phyloP scores from a whole-genome alignment of 2,888 invertebrate species.

The Allygus modestus region DNA sequence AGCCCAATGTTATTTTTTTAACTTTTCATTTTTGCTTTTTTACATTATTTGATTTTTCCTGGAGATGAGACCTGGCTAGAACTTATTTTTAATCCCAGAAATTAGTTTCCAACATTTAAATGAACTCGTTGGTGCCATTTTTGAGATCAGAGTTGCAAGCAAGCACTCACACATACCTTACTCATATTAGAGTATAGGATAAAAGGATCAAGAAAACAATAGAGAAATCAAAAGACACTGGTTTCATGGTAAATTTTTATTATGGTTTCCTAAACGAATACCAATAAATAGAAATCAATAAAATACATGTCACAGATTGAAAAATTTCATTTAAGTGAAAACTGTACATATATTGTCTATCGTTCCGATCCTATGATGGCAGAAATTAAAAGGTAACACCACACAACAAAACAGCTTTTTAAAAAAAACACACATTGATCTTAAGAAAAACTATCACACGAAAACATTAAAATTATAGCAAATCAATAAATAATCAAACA shows the following conservation, averaged over 20 bases:
- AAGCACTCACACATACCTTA: no score
- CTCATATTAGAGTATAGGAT: no score
- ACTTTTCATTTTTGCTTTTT: no score
- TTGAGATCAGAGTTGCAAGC: no score
- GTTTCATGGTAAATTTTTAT: constrained; percentile 47
- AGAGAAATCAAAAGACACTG: not conserved
- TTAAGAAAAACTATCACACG: constrained; percentile 45
- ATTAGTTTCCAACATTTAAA: no score
- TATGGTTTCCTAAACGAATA: constrained; percentile 45
- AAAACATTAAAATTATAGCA: constrained; percentile 15
- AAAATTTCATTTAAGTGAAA: constrained; percentile 33
- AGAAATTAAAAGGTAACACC: constrained; percentile 53
- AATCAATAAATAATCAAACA: constrained; percentile 25
- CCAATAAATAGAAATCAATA: constrained; percentile 47
- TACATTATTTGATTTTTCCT: no score
- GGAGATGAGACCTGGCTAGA: no score
- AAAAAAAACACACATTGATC: constrained; percentile 29
- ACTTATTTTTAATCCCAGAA: no score
- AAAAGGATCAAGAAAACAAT: no score
- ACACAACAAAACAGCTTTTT: constrained; percentile 29
- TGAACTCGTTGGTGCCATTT: no score
- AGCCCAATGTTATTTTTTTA: no score
- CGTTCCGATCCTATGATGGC: constrained; percentile 32
- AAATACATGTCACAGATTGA: constrained; percentile 47
- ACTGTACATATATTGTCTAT: constrained; percentile 53